Evolutionary conservation across 2,113 vertebrate species (phyloP), one percentile per base, ranked within the genome.

Genomic region (Verasper variegatus): DNA sequence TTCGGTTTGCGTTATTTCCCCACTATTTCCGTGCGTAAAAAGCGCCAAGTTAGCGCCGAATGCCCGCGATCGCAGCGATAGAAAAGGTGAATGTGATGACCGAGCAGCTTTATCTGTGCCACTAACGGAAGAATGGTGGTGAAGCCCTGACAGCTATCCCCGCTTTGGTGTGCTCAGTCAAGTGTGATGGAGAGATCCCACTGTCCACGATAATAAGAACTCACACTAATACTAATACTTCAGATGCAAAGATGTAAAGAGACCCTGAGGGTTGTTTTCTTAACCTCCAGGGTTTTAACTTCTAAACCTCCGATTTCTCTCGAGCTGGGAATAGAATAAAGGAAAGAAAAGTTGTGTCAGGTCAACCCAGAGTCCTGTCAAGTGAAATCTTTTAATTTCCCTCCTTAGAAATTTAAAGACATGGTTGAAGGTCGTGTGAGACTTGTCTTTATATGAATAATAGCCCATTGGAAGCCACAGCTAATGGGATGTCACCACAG

Each of bases 111-210:
- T 51, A 18, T 20, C 20, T 7, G 47, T 7, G 59, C 27, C 59
- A 37, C 17, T 49, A 18, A 49, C 17, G 15, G 47, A 31, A 24
- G 69, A 78, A 67, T 83, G 63, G 71, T 58, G 27, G 65, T 7
- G 13, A 71, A 74, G 68, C 72, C 67, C 81, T 90, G 87, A 91
- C 88, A 90, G 84, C 63, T 72, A 68, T 61, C 45, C 69, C 61
- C 42, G 71, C 81, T 76, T 66, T 63, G 71, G 65, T 81, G 58
- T n/a, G 63, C 52, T 35, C 72, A 80, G 71, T 79, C 84, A 86
- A 86, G 84, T 87, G 82, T 70, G 82, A 86, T 82, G 82, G 80
- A 77, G 76, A 76, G 45, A 62, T 59, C 58, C 58, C 61, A n/a
- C 13, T 42, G 67, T 81, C 66, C 18, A 51, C 72, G 3, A 5